These are phyloP conservation scores for Neolamprologus modestus DNA, from an alignment of 2,113 vertebrate genomes.

Conservation along the genomic window DNA sequence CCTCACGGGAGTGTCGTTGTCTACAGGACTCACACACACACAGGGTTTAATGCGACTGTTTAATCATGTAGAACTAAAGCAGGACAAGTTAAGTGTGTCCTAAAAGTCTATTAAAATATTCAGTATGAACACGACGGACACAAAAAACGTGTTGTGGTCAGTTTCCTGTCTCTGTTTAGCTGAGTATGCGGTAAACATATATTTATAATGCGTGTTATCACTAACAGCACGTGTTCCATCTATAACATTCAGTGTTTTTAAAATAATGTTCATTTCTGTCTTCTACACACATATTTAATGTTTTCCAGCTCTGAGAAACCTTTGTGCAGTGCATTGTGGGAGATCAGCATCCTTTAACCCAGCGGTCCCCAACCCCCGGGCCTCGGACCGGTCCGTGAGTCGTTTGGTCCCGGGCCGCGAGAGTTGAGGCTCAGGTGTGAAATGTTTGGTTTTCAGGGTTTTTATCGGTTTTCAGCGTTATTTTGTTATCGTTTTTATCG, in stretches of 20 bases:
- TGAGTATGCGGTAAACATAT: rapidly evolving
- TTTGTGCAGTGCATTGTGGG: not conserved
- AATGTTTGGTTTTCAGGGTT: rapidly evolving
- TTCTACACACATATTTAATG: not conserved
- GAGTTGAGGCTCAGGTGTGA: not conserved
- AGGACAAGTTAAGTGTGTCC: not conserved
- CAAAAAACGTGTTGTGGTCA: not conserved
- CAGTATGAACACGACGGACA: not conserved
- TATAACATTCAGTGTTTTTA: not conserved
- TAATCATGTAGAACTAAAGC: not conserved
- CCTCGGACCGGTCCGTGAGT: not conserved
- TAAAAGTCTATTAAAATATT: not conserved
- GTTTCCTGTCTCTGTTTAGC: not conserved
- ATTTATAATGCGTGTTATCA: not conserved
- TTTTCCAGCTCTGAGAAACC: not conserved
- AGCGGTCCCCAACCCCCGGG: not conserved
- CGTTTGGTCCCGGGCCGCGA: not conserved
- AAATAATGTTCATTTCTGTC: not conserved
- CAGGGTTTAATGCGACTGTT: not conserved
- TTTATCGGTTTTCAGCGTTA: not conserved
- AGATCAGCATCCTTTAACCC: not conserved
- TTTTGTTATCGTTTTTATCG: no score
- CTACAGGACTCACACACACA: not conserved
- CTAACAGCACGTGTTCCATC: not conserved
- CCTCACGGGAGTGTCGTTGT: not conserved